phyloP scores from a whole-genome alignment of 2,113 vertebrate species.

The Ameiurus melas region DNA sequence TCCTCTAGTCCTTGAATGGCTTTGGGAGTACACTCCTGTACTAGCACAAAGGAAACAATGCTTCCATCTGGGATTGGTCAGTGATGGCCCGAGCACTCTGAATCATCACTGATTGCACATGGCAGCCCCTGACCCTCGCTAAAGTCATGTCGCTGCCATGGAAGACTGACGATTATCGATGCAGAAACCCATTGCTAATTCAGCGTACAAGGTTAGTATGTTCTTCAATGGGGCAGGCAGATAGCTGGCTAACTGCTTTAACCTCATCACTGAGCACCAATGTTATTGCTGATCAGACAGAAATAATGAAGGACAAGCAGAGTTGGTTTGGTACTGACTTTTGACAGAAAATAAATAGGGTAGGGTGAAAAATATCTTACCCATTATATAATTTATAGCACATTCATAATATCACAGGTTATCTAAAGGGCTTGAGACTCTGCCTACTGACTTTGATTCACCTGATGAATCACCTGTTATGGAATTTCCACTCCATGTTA shows the following conservation, averaged over 20 bases:
- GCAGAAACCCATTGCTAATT: slow-evolving; percentile 75
- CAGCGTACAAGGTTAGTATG: slow-evolving; percentile 58
- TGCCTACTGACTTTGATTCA: slow-evolving; percentile 59
- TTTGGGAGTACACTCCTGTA: slow-evolving; percentile 54
- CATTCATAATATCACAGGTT: background rate
- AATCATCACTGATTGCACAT: slow-evolving; percentile 75
- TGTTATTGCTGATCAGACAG: slow-evolving; percentile 47
- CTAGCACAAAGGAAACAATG: slow-evolving; percentile 50
- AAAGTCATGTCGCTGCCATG: slow-evolving; percentile 68
- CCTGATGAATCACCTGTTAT: slow-evolving; percentile 68
- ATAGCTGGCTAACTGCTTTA: slow-evolving; percentile 62
- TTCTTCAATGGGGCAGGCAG: slow-evolving; percentile 54
- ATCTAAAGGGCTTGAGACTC: slow-evolving; percentile 50
- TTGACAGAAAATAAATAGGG: background rate
- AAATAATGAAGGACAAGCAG: slow-evolving; percentile 29
- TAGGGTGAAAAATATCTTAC: background rate
- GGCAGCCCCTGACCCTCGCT: slow-evolving; percentile 72
- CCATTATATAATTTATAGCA: background rate
- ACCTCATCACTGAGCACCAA: slow-evolving; percentile 49
- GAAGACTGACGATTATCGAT: slow-evolving; percentile 75
- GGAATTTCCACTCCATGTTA: slow-evolving; percentile 52
- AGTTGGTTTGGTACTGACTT: slow-evolving; percentile 6
- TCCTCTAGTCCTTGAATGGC: slow-evolving; percentile 42
- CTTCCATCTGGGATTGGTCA: slow-evolving; percentile 75
- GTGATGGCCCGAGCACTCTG: slow-evolving; percentile 52